phyloP scores from a whole-genome alignment of 2,113 vertebrate species.

The Terrapene triunguis region DNA sequence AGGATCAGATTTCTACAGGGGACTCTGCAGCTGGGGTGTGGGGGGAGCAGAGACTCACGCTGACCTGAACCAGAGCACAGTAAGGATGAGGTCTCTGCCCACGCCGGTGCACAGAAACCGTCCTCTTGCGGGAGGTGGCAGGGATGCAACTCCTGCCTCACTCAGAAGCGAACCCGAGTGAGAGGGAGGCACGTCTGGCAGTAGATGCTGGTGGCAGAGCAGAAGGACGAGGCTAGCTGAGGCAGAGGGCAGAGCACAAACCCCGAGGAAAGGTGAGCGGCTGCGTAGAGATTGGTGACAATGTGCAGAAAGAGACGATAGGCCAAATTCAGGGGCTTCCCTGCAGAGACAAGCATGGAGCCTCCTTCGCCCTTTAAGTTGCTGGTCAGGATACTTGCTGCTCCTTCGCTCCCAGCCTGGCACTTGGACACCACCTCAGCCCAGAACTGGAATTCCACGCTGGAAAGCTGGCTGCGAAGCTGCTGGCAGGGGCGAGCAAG shows the following conservation, averaged over 20 bases:
- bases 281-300: not conserved
- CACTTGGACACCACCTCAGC: too few relatives aligned
- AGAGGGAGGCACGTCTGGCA: not conserved
- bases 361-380: not conserved
- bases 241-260: too few relatives aligned
- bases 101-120: too few relatives aligned
- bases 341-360: not conserved
- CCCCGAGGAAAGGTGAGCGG: too few relatives aligned
- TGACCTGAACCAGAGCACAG: not conserved
- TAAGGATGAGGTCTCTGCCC: not conserved
- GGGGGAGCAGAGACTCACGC: not conserved
- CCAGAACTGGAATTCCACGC: too few relatives aligned
- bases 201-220: not conserved
- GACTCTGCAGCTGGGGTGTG: not conserved
- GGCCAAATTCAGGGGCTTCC: too few relatives aligned
- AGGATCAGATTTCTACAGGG: not conserved
- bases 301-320: not conserved
- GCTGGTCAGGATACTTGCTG: too few relatives aligned
- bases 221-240: not conserved
- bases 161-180: not conserved
- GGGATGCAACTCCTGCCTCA: not conserved
- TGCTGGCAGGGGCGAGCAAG: too few relatives aligned
- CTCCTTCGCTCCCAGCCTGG: not conserved
- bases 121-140: too few relatives aligned
- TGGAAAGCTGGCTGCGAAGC: too few relatives aligned